Evolutionary conservation across 1,140 invertebrate genomes (phyloP).

Genomic region (Steinernema feltiae): DNA sequence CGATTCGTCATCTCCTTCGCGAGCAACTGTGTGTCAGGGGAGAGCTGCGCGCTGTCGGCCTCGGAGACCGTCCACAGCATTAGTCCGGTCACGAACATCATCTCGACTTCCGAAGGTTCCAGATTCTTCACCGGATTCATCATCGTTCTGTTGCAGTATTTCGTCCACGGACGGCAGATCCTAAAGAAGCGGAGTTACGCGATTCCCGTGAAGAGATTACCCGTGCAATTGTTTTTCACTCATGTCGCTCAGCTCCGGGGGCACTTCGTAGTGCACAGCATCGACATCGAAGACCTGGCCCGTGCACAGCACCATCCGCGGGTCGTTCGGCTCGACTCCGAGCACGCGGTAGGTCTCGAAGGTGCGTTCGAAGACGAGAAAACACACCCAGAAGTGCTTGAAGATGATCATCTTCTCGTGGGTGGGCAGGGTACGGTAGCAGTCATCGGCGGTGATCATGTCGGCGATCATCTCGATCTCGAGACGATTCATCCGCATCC

Average conservation of each 20-base stretch:
- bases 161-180: constrained; percentile 17
- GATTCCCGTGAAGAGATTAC: background rate
- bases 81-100: constrained; percentile 20
- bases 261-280: constrained; percentile 13
- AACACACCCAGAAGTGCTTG: constrained; percentile 27
- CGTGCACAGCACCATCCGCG: constrained; percentile 19
- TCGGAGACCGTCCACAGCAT: constrained; percentile 23
- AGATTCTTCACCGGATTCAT: constrained; percentile 24
- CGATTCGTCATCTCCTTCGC: constrained; percentile 12
- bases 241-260: background rate
- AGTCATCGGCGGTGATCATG: constrained; percentile 29
- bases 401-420: constrained; percentile 27
- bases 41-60: background rate
- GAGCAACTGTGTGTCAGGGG: background rate
- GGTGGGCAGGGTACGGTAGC: constrained; percentile 24
- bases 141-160: constrained; percentile 8
- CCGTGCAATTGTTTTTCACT: background rate
- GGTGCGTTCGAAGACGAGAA: constrained; percentile 23
- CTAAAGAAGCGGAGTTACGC: background rate
- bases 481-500: constrained; percentile 25
- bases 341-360: constrained; percentile 17
- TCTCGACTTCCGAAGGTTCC: constrained; percentile 12
- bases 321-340: background rate
- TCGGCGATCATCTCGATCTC: constrained; percentile 32
- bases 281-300: constrained; percentile 19